Evolutionary conservation across 1,140 invertebrate species (phyloP), one percentile per base, ranked within the genome.

Genomic region (Rhysida immarginata): DNA sequence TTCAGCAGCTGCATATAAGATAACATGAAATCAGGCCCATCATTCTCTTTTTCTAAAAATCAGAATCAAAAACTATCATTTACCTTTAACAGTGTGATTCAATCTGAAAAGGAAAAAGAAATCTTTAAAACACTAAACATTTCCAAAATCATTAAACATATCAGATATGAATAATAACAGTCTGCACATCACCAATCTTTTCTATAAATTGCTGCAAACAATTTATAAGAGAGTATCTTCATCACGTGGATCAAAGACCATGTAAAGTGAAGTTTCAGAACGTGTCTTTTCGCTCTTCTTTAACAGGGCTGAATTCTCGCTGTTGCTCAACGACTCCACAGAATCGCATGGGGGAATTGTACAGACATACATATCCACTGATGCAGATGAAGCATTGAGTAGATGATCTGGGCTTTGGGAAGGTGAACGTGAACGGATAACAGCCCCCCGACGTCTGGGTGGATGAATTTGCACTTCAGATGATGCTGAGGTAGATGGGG

Each of bases 201-300:
- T n/a, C n/a, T n/a, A n/a, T n/a, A n/a, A n/a, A n/a, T n/a, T n/a
- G n/a, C n/a, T n/a, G n/a, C 35, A 46, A 48, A 44, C 14, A 5
- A 60, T 26, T 74, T 80, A 84, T 62, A 85, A 82, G 35, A 83
- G 72, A 0, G 82, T 84, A 64, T 84, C 81, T 65, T 84, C 81
- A 64, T 85, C 82, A 66, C 81, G 79, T 20, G 73, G 74, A 61
- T 82, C 80, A 66, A 83, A 82, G 1, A 80, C 76, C 71, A 83
- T 77, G 50, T 83, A 60, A 1, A 85, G 65, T 0, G 81, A 82
- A 63, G 79, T 78, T 58, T 81, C 78, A 2, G 81, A 82, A 11
- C 75, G 72, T 2, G 72, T 76, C 63, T 71, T 71, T 65, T 78
- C 76, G n/a, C 72, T 71, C 13, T 72, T 70, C 44, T 68, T 72